Evolutionary conservation across 2,888 invertebrate species (phyloP).

Genomic region (Acleris sparsana): DNA sequence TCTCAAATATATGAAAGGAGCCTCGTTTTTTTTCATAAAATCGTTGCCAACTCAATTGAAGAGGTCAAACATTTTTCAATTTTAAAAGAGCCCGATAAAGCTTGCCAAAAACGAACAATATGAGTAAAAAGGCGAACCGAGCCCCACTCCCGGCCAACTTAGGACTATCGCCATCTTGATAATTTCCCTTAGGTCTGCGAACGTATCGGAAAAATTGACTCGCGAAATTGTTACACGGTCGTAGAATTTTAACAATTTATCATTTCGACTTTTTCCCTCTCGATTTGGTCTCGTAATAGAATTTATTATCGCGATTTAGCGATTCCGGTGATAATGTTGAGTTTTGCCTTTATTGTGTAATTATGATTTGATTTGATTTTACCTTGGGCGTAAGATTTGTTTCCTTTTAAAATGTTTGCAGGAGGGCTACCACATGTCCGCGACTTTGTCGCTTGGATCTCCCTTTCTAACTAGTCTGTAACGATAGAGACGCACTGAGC

Average conservation of each 20-base stretch:
- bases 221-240: constrained; percentile 59
- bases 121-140: constrained; percentile 15
- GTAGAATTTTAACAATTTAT: constrained; percentile 62
- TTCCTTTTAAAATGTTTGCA: too few relatives aligned
- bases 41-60: constrained; percentile 12
- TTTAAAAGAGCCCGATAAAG: constrained; percentile 8
- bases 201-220: constrained; percentile 63
- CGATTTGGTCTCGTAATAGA: constrained; percentile 26
- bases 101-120: constrained; percentile 17
- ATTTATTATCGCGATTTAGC: constrained; percentile 12
- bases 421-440: too few relatives aligned
- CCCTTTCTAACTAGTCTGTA: too few relatives aligned
- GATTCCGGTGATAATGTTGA: background rate
- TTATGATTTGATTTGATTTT: constrained; percentile 6
- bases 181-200: constrained; percentile 63
- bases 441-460: too few relatives aligned
- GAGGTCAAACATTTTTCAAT: constrained; percentile 16
- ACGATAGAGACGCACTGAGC: too few relatives aligned
- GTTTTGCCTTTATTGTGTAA: background rate
- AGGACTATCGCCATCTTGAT: constrained; percentile 49
- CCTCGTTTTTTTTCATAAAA: background rate
- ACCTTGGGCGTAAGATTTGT: too few relatives aligned
- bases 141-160: constrained; percentile 45
- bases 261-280: constrained; percentile 46
- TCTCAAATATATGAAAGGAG: background rate